A percentile compares a stretch with the other conserved stretches of the same genome.
Conservation (phyloP, 2,888 invertebrate species). For the Choreutis nemorana region DNA sequence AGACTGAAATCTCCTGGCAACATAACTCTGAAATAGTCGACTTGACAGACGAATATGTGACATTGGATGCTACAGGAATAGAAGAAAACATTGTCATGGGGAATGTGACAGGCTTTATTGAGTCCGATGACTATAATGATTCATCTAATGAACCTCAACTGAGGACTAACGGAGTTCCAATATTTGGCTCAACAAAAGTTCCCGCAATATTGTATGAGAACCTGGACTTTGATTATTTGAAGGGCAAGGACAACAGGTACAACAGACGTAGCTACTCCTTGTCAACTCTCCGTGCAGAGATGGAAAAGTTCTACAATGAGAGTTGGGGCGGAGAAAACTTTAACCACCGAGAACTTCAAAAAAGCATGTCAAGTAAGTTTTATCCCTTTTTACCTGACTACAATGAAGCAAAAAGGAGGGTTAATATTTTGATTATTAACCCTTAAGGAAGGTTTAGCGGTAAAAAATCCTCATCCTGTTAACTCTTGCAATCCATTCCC, state of each 20-base stretch:
- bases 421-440: not conserved
- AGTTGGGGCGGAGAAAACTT: conserved; percentile 73
- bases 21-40: conserved; percentile 1
- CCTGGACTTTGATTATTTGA: conserved; percentile 53
- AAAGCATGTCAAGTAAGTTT: conserved; percentile 71
- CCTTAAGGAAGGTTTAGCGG: not conserved
- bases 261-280: conserved; percentile 40
- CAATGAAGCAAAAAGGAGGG: not conserved
- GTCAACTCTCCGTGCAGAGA: conserved; percentile 51
- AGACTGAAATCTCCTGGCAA: not conserved
- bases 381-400: not conserved
- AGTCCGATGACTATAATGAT: conserved; percentile 26
- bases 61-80: conserved; percentile 16
- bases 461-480: no score
- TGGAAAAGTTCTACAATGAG: conserved; percentile 72
- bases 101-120: conserved; percentile 43
- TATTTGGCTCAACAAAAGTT: conserved; percentile 48
- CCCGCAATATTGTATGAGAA: conserved; percentile 49
- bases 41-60: conserved; percentile 1
- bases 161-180: conserved; percentile 12
- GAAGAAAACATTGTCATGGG: conserved; percentile 46
- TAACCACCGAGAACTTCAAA: conserved; percentile 63
- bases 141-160: no score
- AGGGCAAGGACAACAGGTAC: conserved; percentile 38
- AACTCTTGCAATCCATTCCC: no score